Conservation (phyloP, 2,797 vertebrate species). For the Mionectes olivaceus region DNA sequence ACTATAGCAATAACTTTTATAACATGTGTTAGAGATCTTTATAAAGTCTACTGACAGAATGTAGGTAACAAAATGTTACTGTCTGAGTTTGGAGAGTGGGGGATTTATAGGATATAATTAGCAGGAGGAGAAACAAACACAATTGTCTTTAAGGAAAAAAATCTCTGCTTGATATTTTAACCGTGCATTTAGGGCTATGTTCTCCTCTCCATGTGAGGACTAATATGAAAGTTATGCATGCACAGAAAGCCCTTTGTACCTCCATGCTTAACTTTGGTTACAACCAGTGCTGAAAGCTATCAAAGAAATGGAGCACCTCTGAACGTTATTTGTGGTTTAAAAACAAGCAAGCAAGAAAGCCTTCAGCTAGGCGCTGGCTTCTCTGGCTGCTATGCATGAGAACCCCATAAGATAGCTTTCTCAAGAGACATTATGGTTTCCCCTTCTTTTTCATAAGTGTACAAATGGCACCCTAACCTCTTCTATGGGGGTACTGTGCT, state of each 20-base stretch:
- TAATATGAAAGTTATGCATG: background rate
- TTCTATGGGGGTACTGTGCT: background rate
- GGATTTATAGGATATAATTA: slow-evolving; percentile 73
- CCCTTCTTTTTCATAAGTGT: background rate
- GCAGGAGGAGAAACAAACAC: slow-evolving; percentile 40
- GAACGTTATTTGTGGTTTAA: background rate
- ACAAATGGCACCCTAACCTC: background rate
- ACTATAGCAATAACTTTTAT: slow-evolving; percentile 77
- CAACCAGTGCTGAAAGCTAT: slow-evolving; percentile 7
- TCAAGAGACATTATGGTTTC: background rate
- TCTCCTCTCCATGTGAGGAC: background rate
- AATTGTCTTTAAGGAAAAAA: slow-evolving; percentile 67
- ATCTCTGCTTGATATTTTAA: slow-evolving; percentile 29
- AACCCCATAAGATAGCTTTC: background rate
- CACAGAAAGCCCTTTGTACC: background rate
- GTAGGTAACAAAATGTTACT: slow-evolving; percentile 60
- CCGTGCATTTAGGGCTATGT: background rate
- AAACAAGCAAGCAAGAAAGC: background rate
- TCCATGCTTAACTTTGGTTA: background rate
- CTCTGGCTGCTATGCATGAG: background rate
- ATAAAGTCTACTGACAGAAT: slow-evolving; percentile 70
- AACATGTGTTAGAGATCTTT: slow-evolving; percentile 76
- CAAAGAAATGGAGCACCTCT: background rate
- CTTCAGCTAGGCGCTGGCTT: background rate
- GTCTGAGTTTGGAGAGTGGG: slow-evolving; percentile 42